Evolutionary conservation across 2,888 invertebrate species (phyloP).

Genomic region (Cotesia congregata): DNA sequence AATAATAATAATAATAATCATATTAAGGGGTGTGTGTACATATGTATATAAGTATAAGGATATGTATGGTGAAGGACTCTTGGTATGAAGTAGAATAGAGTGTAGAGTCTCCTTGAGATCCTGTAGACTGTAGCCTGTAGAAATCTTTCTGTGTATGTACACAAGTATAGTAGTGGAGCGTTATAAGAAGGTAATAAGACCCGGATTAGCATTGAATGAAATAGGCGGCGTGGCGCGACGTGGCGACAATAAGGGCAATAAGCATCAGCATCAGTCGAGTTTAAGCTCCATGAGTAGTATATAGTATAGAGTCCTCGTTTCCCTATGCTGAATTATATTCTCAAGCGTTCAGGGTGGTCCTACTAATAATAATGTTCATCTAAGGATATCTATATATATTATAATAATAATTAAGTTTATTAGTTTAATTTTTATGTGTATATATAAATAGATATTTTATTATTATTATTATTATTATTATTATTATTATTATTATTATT

Average conservation of each 20-base stretch:
- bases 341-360: conserved; percentile 55
- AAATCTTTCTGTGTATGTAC: too few species aligned
- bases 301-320: conserved; percentile 27
- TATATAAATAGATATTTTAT: too few species aligned
- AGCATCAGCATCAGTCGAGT: conserved; percentile 40
- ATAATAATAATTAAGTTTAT: too few species aligned
- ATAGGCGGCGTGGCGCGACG: conserved; percentile 64
- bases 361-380: neutral
- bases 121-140: too few species aligned
- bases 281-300: neutral
- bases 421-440: too few species aligned
- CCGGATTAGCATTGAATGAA: conserved; percentile 70
- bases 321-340: conserved; percentile 5
- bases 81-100: conserved; percentile 7
- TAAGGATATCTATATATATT: too few species aligned
- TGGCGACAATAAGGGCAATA: conserved; percentile 58
- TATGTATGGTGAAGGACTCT: neutral
- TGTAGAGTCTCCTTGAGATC: conserved; percentile 1
- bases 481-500: too few species aligned
- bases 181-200: conserved; percentile 69
- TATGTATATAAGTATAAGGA: neutral
- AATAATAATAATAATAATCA: too few species aligned
- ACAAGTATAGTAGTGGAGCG: conserved; percentile 45
- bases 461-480: too few species aligned
- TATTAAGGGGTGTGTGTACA: too few species aligned